phyloP scores from a whole-genome alignment of 2,797 vertebrate genomes.

The Hipposideros larvatus region DNA sequence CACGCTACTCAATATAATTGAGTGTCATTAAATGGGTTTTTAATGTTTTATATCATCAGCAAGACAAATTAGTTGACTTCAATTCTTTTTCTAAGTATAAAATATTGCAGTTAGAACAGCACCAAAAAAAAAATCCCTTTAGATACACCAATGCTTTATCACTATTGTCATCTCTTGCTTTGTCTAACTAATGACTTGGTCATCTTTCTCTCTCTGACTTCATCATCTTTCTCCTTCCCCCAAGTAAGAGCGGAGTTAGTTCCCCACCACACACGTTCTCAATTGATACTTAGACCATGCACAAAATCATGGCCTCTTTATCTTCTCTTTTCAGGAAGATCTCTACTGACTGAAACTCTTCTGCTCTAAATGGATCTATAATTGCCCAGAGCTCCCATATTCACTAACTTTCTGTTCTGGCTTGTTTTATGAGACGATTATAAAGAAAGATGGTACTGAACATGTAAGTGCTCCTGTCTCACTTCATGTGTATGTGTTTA shows the following conservation, averaged over 20 bases:
- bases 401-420: neutral
- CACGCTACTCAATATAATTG: neutral
- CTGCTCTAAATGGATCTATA: neutral
- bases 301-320: neutral
- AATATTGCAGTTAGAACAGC: neutral
- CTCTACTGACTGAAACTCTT: neutral
- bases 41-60: neutral
- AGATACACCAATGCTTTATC: neutral
- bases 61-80: slow-evolving; percentile 38
- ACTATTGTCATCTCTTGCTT: neutral
- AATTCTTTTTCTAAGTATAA: slow-evolving; percentile 30
- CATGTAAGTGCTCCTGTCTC: neutral
- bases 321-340: neutral
- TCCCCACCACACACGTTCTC: neutral
- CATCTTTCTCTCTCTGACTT: neutral
- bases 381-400: neutral
- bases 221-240: neutral
- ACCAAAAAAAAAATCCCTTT: neutral
- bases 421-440: neutral
- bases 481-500: neutral
- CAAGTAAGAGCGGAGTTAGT: neutral
- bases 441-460: neutral
- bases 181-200: slow-evolving; percentile 35
- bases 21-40: slow-evolving; percentile 2
- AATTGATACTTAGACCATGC: neutral